Evolutionary conservation across 2,113 vertebrate species (phyloP).

Genomic region (Thalassoma bifasciatum): DNA sequence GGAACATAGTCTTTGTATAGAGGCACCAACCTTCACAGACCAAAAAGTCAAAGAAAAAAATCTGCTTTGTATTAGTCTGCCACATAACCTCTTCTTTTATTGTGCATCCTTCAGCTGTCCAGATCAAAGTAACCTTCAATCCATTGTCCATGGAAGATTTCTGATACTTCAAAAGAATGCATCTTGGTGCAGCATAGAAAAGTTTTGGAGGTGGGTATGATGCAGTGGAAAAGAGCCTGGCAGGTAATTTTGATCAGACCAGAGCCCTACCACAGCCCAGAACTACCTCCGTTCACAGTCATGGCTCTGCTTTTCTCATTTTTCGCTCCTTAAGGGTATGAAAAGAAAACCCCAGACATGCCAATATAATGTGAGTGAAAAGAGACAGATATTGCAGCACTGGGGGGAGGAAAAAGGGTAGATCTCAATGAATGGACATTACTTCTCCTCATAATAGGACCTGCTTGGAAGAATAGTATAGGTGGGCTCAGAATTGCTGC

Average conservation of each 20-base stretch:
- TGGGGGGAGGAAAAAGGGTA: background rate
- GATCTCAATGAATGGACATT: background rate
- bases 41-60: background rate
- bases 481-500: slow-evolving; percentile 6
- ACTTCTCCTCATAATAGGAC: slow-evolving; percentile 22
- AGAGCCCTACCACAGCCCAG: background rate
- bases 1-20: background rate
- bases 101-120: background rate
- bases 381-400: background rate
- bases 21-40: background rate
- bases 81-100: background rate
- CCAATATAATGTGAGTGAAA: slow-evolving; percentile 4
- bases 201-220: background rate
- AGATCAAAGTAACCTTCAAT: background rate
- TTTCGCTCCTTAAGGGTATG: slow-evolving; percentile 8
- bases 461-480: slow-evolving; percentile 15
- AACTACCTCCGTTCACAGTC: background rate
- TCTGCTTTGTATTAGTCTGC: background rate
- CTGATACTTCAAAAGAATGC: background rate
- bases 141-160: background rate
- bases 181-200: background rate
- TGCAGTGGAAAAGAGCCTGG: background rate
- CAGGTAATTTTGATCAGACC: background rate
- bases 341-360: slow-evolving; percentile 3
- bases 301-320: background rate